Conservation (phyloP, 2,113 vertebrate genomes). For the Alethe castanea region DNA sequence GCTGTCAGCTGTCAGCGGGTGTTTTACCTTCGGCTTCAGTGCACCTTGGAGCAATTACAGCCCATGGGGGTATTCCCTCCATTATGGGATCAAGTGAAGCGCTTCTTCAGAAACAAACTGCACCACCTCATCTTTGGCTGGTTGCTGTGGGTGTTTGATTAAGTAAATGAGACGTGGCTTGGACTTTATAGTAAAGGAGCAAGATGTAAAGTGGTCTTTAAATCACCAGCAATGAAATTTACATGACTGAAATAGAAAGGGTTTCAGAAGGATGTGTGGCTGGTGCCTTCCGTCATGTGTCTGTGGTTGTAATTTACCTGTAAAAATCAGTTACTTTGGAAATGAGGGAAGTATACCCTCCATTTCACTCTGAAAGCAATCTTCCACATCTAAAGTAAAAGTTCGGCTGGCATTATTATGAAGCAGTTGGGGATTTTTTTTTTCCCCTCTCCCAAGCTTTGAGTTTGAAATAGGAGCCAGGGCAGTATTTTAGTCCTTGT, state of each 20-base stretch:
- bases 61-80: not conserved
- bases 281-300: not conserved
- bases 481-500: not conserved
- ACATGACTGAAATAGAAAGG: fast-evolving
- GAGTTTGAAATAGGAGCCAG: not conserved
- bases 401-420: not conserved
- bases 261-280: not conserved
- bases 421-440: not conserved
- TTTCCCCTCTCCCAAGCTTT: not conserved
- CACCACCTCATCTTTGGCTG: not conserved
- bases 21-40: not conserved
- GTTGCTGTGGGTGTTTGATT: not conserved
- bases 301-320: not conserved
- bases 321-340: not conserved
- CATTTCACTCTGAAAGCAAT: not conserved
- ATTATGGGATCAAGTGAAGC: fast-evolving
- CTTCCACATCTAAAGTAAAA: not conserved
- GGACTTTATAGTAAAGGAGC: not conserved
- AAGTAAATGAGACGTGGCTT: not conserved
- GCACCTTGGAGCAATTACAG: not conserved
- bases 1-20: fast-evolving
- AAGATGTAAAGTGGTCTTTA: not conserved
- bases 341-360: not conserved
- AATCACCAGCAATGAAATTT: not conserved
- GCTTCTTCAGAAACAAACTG: not conserved